Evolutionary conservation across 2,797 vertebrate genomes (phyloP), one percentile per base, ranked within the genome.

Genomic region (Sphaeramia orbicularis): DNA sequence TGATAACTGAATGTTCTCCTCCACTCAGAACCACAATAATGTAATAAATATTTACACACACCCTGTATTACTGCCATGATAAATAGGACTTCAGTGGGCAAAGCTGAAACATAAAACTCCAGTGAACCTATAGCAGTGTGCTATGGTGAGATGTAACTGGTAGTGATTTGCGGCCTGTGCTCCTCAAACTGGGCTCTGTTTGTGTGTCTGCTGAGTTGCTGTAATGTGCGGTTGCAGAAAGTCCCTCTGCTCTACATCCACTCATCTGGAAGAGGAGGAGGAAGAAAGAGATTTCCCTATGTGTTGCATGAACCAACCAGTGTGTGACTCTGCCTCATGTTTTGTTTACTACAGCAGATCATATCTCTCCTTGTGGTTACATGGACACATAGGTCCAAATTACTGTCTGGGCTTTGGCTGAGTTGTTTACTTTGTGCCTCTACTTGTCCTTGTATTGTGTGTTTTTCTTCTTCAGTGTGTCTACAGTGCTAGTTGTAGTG

Each of bases 341-440:
- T 78, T 55, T 62, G 72, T 81, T 79, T 74, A 68, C 78, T 55
- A 36, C 51, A 71, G 54, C 32, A 36, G 56, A 48, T 42, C 4
- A 0, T 74, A 81, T 85, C 76, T 85, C 85, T 79, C 73, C 78
- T 82, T 80, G 80, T 70, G 53, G 65, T 78, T 78, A 50, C 64
- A 65, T 11, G 45, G 64, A 58, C 51, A 50, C 60, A 81, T 65
- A 2, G 13, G 12, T 7, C 57, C 16, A 68, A 78, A 82, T 76
- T 43, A 66, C 48, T 47, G 66, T 81, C 77, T 51, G 61, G 59
- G 37, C 27, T 36, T 47, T 1, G 16, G 6, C 30, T 35, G 1
- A 40, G 32, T 38, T 53, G 50, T 66, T 72, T 75, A 38, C 70
- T n/a, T 60, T 67, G n/a, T n/a, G 68, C 65, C 24, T 61, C n/a